Evolutionary conservation across 2,113 vertebrate species (phyloP).

Genomic region (Columbina picui): DNA sequence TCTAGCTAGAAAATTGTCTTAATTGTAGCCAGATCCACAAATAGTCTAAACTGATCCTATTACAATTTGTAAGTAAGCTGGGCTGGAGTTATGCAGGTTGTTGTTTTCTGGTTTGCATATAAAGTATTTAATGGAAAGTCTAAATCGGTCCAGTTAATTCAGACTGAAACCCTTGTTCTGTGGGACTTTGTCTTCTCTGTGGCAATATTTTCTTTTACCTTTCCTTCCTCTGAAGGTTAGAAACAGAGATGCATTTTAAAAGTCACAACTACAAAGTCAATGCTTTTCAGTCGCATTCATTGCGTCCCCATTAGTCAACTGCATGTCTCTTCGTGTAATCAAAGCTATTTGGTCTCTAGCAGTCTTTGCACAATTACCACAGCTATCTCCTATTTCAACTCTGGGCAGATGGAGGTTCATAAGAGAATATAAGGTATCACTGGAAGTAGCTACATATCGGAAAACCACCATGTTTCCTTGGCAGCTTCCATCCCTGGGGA

Average conservation of each 20-base stretch:
- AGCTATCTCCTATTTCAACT: background rate
- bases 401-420: background rate
- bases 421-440: background rate
- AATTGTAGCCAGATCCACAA: background rate
- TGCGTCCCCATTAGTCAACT: rapidly evolving
- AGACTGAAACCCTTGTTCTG: background rate
- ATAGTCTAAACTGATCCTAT: background rate
- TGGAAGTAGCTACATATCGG: background rate
- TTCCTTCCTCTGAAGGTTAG: background rate
- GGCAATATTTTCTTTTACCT: background rate
- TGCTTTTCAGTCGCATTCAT: background rate
- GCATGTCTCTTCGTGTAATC: background rate
- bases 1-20: background rate
- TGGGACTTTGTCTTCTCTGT: background rate
- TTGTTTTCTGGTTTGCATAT: background rate
- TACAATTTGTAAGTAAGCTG: background rate
- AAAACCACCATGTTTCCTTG: background rate
- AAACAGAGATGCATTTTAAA: background rate
- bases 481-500: background rate
- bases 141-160: background rate
- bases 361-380: background rate
- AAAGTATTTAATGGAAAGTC: background rate
- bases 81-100: background rate
- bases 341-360: background rate
- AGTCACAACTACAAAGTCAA: background rate